A percentile compares a stretch with the other conserved stretches of the same genome.
These are phyloP conservation scores for Penaeus monodon DNA, from an alignment of 2,888 invertebrate genomes.

Conservation along the genomic window DNA sequence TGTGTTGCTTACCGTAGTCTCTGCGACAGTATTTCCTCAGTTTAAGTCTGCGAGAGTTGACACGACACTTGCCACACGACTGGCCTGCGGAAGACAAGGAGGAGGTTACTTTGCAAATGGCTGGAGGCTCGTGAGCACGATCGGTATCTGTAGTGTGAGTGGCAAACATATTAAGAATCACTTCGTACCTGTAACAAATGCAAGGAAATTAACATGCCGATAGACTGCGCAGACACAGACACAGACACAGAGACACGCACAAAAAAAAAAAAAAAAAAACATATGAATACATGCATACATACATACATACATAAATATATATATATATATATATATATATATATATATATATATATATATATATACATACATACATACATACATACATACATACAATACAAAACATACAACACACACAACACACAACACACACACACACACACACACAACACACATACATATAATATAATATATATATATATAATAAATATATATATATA, in stretches of 20 bases:
- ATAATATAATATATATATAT: too few relatives aligned
- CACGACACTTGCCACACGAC: conserved; percentile 60
- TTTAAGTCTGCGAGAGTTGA: conserved; percentile 59
- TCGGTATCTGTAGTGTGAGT: background rate
- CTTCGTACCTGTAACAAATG: too few relatives aligned
- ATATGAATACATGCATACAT: background rate
- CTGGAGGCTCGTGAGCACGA: background rate
- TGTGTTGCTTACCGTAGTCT: conserved; percentile 61
- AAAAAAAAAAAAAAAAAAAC: too few relatives aligned
- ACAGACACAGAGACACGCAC: background rate
- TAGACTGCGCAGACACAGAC: too few relatives aligned
- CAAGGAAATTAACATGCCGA: too few relatives aligned
- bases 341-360: too few relatives aligned
- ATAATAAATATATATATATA: too few relatives aligned
- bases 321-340: background rate
- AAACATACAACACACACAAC: too few relatives aligned
- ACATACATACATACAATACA: background rate
- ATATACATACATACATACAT: background rate
- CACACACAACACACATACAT: too few relatives aligned
- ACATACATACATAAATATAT: background rate
- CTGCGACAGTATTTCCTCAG: conserved; percentile 63
- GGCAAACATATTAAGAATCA: too few relatives aligned
- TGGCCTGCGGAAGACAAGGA: conserved; percentile 41
- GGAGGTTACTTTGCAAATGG: background rate
- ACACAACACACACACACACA: too few relatives aligned